Conservation (phyloP, 2,113 vertebrate genomes). For the Osmerus mordax region DNA sequence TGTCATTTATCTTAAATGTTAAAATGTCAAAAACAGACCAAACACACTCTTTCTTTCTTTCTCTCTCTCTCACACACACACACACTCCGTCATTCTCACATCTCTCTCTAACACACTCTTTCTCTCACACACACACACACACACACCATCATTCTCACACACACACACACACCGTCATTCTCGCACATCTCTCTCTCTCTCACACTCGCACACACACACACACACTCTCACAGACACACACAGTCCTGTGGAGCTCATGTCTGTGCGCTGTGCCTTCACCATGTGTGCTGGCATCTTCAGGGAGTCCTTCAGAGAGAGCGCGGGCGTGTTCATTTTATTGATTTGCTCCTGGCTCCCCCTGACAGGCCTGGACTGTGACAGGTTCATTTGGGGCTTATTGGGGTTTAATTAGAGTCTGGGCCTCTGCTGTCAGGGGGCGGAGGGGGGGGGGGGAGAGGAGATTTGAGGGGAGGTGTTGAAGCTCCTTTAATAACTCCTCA, state of each 20-base stretch:
- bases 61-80: too few relatives aligned
- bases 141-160: too few relatives aligned
- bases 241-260: conserved; percentile 6
- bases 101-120: too few relatives aligned
- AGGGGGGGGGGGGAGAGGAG: conserved; percentile 31
- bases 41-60: too few relatives aligned
- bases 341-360: conserved; percentile 54
- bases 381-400: conserved; percentile 54
- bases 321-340: conserved; percentile 39
- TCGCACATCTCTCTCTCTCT: too few relatives aligned
- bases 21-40: too few relatives aligned
- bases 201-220: neutral
- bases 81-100: too few relatives aligned
- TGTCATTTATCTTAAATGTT: too few relatives aligned
- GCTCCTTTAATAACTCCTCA: neutral
- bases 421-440: conserved; percentile 41
- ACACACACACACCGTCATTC: too few relatives aligned
- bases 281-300: conserved; percentile 34
- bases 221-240: neutral
- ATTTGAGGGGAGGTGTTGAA: conserved; percentile 31
- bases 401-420: conserved; percentile 58
- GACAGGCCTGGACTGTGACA: conserved; percentile 53
- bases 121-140: too few relatives aligned
- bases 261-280: conserved; percentile 34
- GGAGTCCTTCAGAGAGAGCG: conserved; percentile 9